Base-by-base conservation (phyloP, 1,140 invertebrate genomes). In the Drosophila baimaii region DNA sequence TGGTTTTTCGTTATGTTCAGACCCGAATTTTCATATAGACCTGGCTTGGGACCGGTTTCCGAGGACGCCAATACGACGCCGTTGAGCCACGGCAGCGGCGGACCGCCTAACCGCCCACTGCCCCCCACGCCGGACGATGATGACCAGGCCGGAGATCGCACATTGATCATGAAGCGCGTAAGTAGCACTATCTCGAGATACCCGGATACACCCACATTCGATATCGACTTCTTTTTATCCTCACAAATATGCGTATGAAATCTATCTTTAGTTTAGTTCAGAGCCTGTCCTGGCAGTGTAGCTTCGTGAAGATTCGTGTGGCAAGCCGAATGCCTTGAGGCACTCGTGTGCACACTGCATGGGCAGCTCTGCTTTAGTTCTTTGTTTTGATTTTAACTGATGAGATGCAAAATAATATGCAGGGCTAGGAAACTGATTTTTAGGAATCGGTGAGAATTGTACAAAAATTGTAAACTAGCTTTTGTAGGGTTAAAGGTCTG, bases 101-200 rank as follows among this genome's bases (percentile, higher is more conserved):
- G 96, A 70, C 96, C 97, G 76, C 97, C 97, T 46, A 98, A 97
- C 92, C 94, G 98, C 70, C 98, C 98, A 58, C 94, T 98, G 79
- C 98, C 98, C 44, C 98, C 98, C 13, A 98, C 98, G 23, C 98
- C 98, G 19, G 97, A 97, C 90, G 96, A 97, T 91, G 97, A 98
- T 91, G 93, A 93, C 89, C 92, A 92, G 59, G 93, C 93, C 76
- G 95, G 96, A 64, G 97, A 98, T 92, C 94, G 96, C 88, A 98
- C 98, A 61, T 94, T 98, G 92, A 97, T 98, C 81, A 96, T 97
- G 93, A 95, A 95, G 94, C 93, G 97, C 95, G 97, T 98, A 94
- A 96, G 96, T 91, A 41, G 23, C 21, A 57, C 19, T 23, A 19
- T 33, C 29, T 15, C 17, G 13, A 52, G 49, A 51, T 51, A 31